A percentile compares a stretch with the other conserved stretches of the same genome.
phyloP scores from a whole-genome alignment of 2,888 invertebrate species.

The Abrostola tripartita region DNA sequence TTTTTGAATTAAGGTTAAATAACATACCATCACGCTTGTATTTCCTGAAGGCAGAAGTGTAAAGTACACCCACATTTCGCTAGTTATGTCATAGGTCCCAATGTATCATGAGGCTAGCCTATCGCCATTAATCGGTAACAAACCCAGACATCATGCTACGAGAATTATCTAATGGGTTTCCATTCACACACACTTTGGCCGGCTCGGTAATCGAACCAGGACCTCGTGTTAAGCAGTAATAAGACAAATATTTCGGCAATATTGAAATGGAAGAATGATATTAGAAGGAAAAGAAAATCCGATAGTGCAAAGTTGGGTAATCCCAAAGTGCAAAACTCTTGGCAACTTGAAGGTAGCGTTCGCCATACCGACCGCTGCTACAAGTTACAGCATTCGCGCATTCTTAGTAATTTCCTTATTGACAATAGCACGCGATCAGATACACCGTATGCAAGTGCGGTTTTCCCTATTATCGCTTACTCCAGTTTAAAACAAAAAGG shows the following conservation, averaged over 20 bases:
- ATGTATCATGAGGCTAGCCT: too few relatives aligned
- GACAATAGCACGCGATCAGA: slow-evolving; percentile 34
- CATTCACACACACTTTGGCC: too few relatives aligned
- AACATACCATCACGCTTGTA: too few relatives aligned
- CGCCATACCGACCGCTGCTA: slow-evolving; percentile 16
- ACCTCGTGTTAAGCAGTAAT: too few relatives aligned
- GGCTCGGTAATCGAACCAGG: too few relatives aligned
- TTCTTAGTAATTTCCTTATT: slow-evolving; percentile 31
- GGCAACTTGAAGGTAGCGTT: slow-evolving; percentile 10
- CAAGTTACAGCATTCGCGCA: slow-evolving; percentile 29
- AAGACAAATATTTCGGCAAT: neutral
- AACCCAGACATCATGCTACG: too few relatives aligned
- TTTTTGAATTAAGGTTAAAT: too few relatives aligned
- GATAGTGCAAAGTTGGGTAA: neutral
- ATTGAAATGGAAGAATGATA: neutral
- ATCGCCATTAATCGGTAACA: too few relatives aligned
- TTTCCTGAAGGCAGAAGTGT: too few relatives aligned
- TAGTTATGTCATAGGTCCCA: too few relatives aligned
- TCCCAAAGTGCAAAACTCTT: slow-evolving; percentile 5
- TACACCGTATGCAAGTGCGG: slow-evolving; percentile 14
- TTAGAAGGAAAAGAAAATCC: neutral
- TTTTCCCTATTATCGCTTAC: neutral
- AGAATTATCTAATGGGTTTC: too few relatives aligned
- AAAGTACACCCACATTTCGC: too few relatives aligned
- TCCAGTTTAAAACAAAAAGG: neutral